Base-by-base conservation (phyloP, 2,888 invertebrate species). In the Euspilapteryx auroguttella region DNA sequence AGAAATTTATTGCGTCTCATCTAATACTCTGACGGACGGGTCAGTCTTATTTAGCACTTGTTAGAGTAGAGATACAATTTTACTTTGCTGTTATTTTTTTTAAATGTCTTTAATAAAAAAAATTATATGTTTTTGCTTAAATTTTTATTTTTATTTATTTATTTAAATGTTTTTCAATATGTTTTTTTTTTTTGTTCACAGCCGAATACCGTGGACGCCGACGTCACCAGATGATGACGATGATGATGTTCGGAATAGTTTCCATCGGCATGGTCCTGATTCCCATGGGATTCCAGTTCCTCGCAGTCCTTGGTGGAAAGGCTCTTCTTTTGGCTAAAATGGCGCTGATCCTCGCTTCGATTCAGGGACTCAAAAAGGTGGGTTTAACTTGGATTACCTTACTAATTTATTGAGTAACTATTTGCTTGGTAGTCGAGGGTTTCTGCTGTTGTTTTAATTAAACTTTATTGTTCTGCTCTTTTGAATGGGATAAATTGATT, bases 261-360 rank as follows among this genome's bases (percentile, higher is more conserved):
- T 82, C 89, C 10, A 80, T 90, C 47, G 86, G 87, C 1, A 82
- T 88, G 52, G 82, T 90, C 3, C 51, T 90, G 1, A 75, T 90
- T 9, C 90, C 90, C 0, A 83, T 90, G 82, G 90, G 89, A 9
- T 91, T 91, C 51, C 89, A 91, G 54, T 86, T 91, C 55, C 73
- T 91, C 1, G 88, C 90, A 0, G 85, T 90, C 1, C 73, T 91
- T 2, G 88, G 89, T 4, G 90, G 89, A 15, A 91, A 90, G 49
- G 89, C 90, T 0, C 55, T 91, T 3, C 58, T 90, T 0, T 61
- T 91, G 12, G 87, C 90, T 2, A 90, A 90, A 65, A 85, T 90
- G 82, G 89, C 91, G 0, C 63, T 91, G 4, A 77, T 90, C 26
- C 61, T 90, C 8, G 86, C 89, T 2, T 87, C 89, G 0, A 87